These are phyloP conservation scores for Periplaneta americana DNA, from an alignment of 1,140 invertebrate genomes.

Conservation along the genomic window DNA sequence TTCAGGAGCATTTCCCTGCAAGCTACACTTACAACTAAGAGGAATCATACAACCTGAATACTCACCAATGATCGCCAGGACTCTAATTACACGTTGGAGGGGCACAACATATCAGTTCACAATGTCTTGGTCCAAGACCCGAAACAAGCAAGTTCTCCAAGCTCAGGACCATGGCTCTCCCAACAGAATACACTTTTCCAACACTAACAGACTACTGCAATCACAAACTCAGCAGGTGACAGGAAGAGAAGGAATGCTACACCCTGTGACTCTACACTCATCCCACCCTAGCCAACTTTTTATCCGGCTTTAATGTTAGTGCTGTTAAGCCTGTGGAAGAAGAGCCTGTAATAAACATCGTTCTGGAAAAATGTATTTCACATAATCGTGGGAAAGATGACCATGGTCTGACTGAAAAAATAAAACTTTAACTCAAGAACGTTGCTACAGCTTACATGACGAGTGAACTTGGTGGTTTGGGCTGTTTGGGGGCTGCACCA, in stretches of 20 bases:
- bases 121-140: background rate
- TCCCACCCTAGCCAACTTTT: no score
- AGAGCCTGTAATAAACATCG: background rate
- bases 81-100: background rate
- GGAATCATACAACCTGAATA: background rate
- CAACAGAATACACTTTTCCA: background rate
- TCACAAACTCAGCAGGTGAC: no score
- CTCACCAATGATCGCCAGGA: background rate
- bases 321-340: background rate
- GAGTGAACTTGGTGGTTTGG: background rate
- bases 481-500: background rate
- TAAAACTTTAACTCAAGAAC: background rate
- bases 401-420: background rate
- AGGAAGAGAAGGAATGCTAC: no score
- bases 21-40: background rate
- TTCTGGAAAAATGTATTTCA: background rate
- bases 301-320: no score
- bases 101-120: background rate
- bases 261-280: no score
- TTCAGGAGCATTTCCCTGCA: background rate
- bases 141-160: background rate
- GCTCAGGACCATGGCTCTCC: background rate
- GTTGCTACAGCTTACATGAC: background rate
- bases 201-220: background rate
- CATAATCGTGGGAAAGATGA: background rate